Evolutionary conservation across 2,113 vertebrate species (phyloP).

Genomic region (Pelobates fuscus): DNA sequence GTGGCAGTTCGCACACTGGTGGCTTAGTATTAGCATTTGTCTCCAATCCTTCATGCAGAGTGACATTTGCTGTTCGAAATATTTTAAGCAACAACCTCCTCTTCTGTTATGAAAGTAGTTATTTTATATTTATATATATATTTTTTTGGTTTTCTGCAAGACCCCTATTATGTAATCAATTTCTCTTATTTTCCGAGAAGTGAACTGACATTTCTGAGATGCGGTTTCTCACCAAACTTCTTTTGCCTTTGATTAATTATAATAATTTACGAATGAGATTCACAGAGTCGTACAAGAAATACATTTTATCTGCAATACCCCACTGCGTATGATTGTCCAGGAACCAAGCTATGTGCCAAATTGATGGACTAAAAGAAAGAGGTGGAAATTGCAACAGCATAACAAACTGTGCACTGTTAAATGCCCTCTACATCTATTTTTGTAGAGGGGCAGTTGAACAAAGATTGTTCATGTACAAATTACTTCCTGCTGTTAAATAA

Average conservation of each 20-base stretch:
- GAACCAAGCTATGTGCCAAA: slow-evolving; percentile 23
- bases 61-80: slow-evolving; percentile 26
- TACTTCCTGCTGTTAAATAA: slow-evolving; percentile 5
- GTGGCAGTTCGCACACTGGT: neutral
- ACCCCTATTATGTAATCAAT: slow-evolving; percentile 41
- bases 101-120: slow-evolving; percentile 16
- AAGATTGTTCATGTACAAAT: slow-evolving; percentile 6
- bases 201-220: slow-evolving; percentile 13
- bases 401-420: slow-evolving; percentile 16
- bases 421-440: slow-evolving; percentile 1
- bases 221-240: slow-evolving; percentile 8
- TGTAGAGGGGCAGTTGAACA: slow-evolving; percentile 14
- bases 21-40: neutral
- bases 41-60: slow-evolving; percentile 11
- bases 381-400: slow-evolving; percentile 26
- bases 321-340: slow-evolving; percentile 36
- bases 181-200: slow-evolving; percentile 35
- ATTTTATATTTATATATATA: slow-evolving; percentile 33
- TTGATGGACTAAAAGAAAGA: slow-evolving; percentile 43
- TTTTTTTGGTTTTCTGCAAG: neutral
- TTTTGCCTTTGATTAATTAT: slow-evolving; percentile 33
- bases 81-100: slow-evolving; percentile 26
- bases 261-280: slow-evolving; percentile 47
- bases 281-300: slow-evolving; percentile 16
- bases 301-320: slow-evolving; percentile 34